Conservation (phyloP, 2,888 invertebrate genomes). For the Bembecia ichneumoniformis region DNA sequence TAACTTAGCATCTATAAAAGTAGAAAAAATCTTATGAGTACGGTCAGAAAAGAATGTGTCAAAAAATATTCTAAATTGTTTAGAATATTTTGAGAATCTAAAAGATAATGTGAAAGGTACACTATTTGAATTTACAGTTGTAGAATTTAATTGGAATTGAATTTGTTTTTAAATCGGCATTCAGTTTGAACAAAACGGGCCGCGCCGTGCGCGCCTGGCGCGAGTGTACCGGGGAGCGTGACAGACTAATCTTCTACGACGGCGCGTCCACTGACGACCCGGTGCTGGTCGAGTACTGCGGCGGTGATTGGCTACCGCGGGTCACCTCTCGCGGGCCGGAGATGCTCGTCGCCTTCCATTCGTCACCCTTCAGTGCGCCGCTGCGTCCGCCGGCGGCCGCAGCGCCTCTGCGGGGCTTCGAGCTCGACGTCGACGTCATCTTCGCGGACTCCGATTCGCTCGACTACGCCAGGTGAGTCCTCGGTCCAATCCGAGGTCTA, state of each 20-base stretch:
- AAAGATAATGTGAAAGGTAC: too few species aligned
- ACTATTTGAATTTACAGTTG: too few species aligned
- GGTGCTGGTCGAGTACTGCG: conserved; percentile 88
- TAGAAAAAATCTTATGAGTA: too few species aligned
- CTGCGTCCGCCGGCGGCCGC: conserved; percentile 73
- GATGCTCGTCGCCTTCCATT: conserved; percentile 90
- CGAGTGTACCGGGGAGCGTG: conserved; percentile 86
- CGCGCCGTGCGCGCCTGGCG: conserved; percentile 84
- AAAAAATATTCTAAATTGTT: too few species aligned
- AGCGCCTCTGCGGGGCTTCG: conserved; percentile 83
- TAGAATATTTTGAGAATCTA: too few species aligned
- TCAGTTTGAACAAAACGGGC: conserved; percentile 78
- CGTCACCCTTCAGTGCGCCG: conserved; percentile 87
- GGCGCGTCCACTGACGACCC: conserved; percentile 87
- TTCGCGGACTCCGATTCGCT: conserved; percentile 90
- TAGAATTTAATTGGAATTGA: neutral
- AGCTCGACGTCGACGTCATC: conserved; percentile 86
- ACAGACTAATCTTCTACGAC: conserved; percentile 89
- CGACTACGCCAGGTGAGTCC: conserved; percentile 78
- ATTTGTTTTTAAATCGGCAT: conserved; percentile 25
- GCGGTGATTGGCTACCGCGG: conserved; percentile 87
- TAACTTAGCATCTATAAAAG: too few species aligned
- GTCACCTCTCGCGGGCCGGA: conserved; percentile 80
- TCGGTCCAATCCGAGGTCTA: neutral
- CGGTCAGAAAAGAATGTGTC: too few species aligned